Conservation (phyloP, 1,140 invertebrate genomes). For the Lethrus apterus region DNA sequence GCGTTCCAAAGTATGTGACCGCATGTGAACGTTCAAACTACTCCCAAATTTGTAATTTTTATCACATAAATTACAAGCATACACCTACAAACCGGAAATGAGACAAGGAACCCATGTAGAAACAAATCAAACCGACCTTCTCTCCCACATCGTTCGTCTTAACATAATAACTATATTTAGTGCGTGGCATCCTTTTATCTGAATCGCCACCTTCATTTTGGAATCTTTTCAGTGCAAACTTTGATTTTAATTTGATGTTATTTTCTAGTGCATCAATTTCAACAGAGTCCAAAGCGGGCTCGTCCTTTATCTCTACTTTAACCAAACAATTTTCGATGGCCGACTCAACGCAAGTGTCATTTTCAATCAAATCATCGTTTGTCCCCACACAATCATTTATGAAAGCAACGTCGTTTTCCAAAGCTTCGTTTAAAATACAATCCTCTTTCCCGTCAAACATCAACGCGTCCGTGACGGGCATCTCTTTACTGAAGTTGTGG, state of each 20-base stretch:
- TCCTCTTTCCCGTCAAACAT: too few species aligned
- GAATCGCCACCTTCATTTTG: background rate
- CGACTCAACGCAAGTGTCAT: too few species aligned
- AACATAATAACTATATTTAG: background rate
- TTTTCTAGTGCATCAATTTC: conserved; percentile 1
- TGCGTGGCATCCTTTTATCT: background rate
- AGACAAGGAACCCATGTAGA: background rate
- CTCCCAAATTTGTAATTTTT: conserved; percentile 23
- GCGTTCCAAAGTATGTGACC: conserved; percentile 72
- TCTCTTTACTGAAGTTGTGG: too few species aligned
- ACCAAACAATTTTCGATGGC: background rate
- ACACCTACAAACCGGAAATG: conserved; percentile 22
- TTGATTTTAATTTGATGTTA: background rate
- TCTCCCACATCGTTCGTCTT: background rate
- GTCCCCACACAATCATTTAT: too few species aligned
- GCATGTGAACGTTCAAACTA: conserved; percentile 46
- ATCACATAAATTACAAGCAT: conserved; percentile 23
- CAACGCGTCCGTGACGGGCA: too few species aligned
- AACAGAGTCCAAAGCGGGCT: background rate
- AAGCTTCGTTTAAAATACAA: too few species aligned
- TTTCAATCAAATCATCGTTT: too few species aligned
- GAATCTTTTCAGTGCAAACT: conserved; percentile 3
- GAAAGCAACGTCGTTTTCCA: too few species aligned
- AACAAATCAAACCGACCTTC: conserved; percentile 7
- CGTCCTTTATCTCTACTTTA: background rate